Conservation (phyloP, 2,797 vertebrate species). For the Xenops minutus region DNA sequence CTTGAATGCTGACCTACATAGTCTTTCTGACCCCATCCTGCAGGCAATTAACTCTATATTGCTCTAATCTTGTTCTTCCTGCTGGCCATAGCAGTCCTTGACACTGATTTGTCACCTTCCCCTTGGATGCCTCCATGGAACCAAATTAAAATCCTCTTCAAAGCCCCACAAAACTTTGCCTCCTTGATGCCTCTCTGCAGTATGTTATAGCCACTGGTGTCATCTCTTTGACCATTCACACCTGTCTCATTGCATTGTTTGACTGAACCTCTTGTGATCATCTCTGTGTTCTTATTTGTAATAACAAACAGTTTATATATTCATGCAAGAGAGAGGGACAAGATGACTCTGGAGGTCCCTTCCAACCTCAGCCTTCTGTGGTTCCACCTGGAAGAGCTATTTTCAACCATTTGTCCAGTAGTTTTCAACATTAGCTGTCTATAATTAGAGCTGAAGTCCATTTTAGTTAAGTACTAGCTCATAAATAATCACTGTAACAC, state of each 20-base stretch:
- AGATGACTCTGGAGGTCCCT: not conserved
- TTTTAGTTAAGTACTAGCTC: not conserved
- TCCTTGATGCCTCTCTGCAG: not conserved
- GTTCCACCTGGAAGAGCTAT: not conserved
- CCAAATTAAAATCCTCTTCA: not conserved
- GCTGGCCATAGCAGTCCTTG: not conserved
- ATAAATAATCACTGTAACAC: not conserved
- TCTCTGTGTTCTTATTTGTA: not conserved
- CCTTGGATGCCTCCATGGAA: not conserved
- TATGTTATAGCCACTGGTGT: not conserved
- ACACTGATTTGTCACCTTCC: not conserved
- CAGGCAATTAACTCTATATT: not conserved
- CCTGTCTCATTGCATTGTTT: not conserved
- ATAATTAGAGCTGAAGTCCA: not conserved
- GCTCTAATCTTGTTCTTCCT: not conserved
- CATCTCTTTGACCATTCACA: not conserved
- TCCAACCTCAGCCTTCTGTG: not conserved
- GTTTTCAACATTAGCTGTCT: not conserved
- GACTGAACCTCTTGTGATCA: not conserved
- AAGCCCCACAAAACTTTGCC: not conserved
- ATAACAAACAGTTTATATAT: not conserved
- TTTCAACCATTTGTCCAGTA: not conserved
- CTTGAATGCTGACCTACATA: not conserved
- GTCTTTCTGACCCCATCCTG: not conserved
- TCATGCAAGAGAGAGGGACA: not conserved